phyloP scores from a whole-genome alignment of 2,113 vertebrate species.

The Ictalurus furcatus region DNA sequence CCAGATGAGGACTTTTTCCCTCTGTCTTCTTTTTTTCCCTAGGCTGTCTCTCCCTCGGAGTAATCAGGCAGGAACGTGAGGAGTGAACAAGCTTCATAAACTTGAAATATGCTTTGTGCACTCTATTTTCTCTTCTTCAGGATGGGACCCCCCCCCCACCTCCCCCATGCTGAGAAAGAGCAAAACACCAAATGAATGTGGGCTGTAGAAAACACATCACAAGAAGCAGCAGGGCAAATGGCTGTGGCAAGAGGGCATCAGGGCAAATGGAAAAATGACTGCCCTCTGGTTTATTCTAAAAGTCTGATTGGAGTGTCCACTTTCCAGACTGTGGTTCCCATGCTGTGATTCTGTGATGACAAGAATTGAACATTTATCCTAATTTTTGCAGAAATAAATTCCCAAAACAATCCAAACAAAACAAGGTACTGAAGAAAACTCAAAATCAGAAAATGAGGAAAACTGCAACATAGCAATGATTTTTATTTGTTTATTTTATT shows the following conservation, averaged over 20 bases:
- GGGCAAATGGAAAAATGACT: constrained; percentile 45
- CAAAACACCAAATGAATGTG: constrained; percentile 62
- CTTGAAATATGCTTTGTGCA: constrained; percentile 74
- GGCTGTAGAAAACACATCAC: constrained; percentile 25
- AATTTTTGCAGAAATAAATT: constrained; percentile 28
- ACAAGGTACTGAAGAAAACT: not conserved
- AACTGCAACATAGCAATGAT: constrained; percentile 20
- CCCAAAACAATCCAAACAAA: constrained; percentile 28
- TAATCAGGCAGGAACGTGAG: constrained; percentile 85
- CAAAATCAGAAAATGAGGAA: constrained; percentile 19
- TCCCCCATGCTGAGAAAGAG: constrained; percentile 41
- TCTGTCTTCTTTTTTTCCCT: constrained; percentile 23
- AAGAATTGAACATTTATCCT: constrained; percentile 31
- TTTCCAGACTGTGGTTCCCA: constrained; percentile 31
- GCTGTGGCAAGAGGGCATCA: not conserved
- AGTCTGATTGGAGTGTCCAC: constrained; percentile 29
- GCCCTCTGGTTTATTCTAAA: constrained; percentile 53
- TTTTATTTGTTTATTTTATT: constrained; percentile 12
- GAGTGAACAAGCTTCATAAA: constrained; percentile 81
- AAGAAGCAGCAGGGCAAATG: not conserved
- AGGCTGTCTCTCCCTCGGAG: constrained; percentile 64
- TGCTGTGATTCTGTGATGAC: constrained; percentile 29
- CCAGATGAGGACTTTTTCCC: constrained; percentile 79
- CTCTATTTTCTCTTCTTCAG: constrained; percentile 60
- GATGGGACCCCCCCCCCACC: not conserved